A percentile compares a stretch with the other conserved stretches of the same genome.
Evolutionary conservation across 1,140 invertebrate genomes (phyloP).

Genomic region (Leguminivora glycinivorella): DNA sequence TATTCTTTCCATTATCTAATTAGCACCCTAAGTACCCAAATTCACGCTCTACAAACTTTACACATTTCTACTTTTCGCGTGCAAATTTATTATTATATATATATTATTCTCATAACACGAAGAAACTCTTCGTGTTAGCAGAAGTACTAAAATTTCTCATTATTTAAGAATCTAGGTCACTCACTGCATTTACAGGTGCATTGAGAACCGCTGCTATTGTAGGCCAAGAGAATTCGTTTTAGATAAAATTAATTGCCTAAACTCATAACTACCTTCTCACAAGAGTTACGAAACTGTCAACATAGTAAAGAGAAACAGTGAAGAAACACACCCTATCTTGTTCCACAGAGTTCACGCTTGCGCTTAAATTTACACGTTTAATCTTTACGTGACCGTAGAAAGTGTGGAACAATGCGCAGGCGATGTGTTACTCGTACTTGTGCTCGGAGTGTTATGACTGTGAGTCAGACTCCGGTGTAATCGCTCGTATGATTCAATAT

Average conservation of each 20-base stretch:
- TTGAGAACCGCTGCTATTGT: neutral
- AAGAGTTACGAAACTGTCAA: constrained; percentile 17
- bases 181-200: constrained; percentile 3
- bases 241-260: neutral
- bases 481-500: constrained; percentile 53
- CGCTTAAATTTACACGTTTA: constrained; percentile 29
- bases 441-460: constrained; percentile 29
- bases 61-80: neutral
- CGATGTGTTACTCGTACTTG: constrained; percentile 25
- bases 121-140: neutral
- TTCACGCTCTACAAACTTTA: neutral
- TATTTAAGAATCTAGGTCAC: constrained; percentile 1
- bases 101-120: neutral
- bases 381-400: constrained; percentile 37
- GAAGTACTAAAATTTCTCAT: neutral
- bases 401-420: constrained; percentile 34
- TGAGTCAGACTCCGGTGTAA: constrained; percentile 37
- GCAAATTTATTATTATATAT: constrained; percentile 5
- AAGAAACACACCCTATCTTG: constrained; percentile 42
- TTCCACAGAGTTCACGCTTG: constrained; percentile 35
- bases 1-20: neutral
- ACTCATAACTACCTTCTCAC: neutral
- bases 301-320: constrained; percentile 47
- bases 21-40: neutral
- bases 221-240: neutral